Base-by-base conservation (phyloP, 2,113 vertebrate genomes). In the Tachycineta bicolor region DNA sequence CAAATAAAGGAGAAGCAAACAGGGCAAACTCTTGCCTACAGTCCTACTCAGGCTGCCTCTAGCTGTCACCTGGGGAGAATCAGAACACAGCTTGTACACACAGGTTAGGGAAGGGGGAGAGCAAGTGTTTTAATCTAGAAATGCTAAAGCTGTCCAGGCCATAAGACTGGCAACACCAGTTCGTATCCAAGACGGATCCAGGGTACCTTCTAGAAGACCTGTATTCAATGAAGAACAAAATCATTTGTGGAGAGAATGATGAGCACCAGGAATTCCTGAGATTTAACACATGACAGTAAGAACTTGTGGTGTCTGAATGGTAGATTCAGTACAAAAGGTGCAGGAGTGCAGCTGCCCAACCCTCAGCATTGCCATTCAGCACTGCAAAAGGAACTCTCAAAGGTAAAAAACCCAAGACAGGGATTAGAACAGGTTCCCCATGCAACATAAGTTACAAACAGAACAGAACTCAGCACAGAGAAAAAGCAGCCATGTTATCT, bases 341-440 rank as follows among this genome's bases (percentile, higher is more conserved):
- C 28, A 26, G 39, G 20, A 33, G 13, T 6, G 26, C 22, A 46
- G 44, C 22, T 55, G 41, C n/a, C 18, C 59, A 74, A 18, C 28
- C 11, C 11, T 64, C n/a, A 55, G 22, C 5, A 12, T 39, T 1
- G 0, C 18, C n/a, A 47, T 55, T 64, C 69, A 33, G 28, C 28
- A 14, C 18, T n/a, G n/a, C n/a, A 74, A 64, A 73, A 64, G 33
- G 41, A 64, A 74, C 22, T 33, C 39, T 23, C 18, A 26, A 46
- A 46, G 23, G 18, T 33, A 46, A 33, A 73, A 73, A 63, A 22
- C 7, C 22, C 17, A 33, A 53, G 41, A 26, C 11, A 26, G 39
- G 5, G 47, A 46, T 58, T 7, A 3, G 26, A 46, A 63, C 22
- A 44, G 8, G 49, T 8, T 64, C 28, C 23, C 23, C 2, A 21